Evolutionary conservation across 92 coral and sea anemone species (phyloP).

Genomic region (Anthopleura xanthogrammica): DNA sequence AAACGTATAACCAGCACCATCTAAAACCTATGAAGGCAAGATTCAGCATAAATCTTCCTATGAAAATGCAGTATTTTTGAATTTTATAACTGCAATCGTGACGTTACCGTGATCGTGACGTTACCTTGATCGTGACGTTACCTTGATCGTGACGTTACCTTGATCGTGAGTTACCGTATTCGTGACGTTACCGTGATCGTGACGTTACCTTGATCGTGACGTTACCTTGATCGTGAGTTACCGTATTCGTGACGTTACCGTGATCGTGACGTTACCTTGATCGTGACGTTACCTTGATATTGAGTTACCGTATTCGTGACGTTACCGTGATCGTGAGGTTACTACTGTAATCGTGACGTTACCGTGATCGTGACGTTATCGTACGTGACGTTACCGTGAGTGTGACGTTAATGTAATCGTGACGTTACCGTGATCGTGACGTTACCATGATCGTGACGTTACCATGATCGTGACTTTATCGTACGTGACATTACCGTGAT

Average conservation of each 20-base stretch:
- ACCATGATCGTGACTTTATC: no score
- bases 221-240: no score
- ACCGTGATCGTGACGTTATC: background rate
- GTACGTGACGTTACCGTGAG: background rate
- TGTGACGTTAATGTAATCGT: background rate
- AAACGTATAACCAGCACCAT: conserved; percentile 72
- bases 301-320: background rate
- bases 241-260: no score
- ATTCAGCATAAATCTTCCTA: no score
- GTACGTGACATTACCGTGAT: background rate
- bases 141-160: no score
- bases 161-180: background rate
- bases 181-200: background rate
- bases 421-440: no score
- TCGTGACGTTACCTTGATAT: background rate
- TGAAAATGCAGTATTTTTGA: background rate
- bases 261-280: no score
- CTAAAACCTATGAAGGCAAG: conserved; percentile 42
- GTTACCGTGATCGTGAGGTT: no score
- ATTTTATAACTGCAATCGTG: background rate
- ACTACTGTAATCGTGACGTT: background rate
- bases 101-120: background rate
- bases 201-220: background rate
- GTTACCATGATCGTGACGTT: no score
- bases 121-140: no score